Evolutionary conservation across 2,113 vertebrate genomes (phyloP), one percentile per base, ranked within the genome.

Genomic region (Danionella cerebrum): DNA sequence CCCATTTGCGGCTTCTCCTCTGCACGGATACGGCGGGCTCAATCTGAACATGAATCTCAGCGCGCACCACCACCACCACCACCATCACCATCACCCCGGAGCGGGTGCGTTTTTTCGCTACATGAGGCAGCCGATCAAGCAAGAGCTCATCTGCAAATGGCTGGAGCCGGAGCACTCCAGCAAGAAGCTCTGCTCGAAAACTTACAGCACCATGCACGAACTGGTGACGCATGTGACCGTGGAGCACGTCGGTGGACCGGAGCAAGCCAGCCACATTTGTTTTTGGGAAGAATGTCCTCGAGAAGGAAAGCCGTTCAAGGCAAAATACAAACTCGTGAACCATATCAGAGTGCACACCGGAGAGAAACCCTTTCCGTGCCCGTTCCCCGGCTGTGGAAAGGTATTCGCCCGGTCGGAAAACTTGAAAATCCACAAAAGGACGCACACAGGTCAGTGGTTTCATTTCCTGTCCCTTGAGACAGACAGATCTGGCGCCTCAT

Each of bases 261-360:
- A 99, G 85, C 95, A 98, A 76, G 89, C 89, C 79, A 96, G 92
- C 82, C 96, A 98, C 82, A 90, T 99, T 62, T 99, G 96, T 82
- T 97, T 95, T 87, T 99, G 96, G 96, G 95, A 99, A 92, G 96
- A 98, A 78, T 99, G 96, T 91, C 92, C 92, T 1, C 85, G 96
- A 76, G 93, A 98, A 89, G 96, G 96, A 75, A 98, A 98, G 73
- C 92, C 96, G 66, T 99, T 98, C 86, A 99, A 99, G 90, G 96
- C 96, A 84, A 99, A 99, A 89, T 99, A 99, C 74, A 99, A 98
- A 92, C 96, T 99, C 80, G 96, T 99, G 76, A 99, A 99, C 89
- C 96, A 99, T 85, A 98, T 99, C 86, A 89, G 96, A 75, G 96
- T 98, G 76, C 96, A 99, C 89, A 99, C 96, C 80, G 96, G 96